Base-by-base conservation (phyloP, 2,888 invertebrate genomes). In the Acutogordius australiensis region DNA sequence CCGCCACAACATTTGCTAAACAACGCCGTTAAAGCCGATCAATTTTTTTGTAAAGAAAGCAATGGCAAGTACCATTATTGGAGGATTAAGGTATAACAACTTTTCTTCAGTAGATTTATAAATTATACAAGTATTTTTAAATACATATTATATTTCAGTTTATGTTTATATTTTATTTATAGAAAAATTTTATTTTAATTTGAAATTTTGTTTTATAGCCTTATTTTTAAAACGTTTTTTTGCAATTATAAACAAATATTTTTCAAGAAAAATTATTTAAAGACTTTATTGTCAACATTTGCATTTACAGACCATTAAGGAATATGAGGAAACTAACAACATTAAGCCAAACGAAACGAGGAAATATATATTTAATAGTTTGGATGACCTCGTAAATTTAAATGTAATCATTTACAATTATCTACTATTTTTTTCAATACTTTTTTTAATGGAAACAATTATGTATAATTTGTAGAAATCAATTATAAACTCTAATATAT, bases 321-420 rank as follows among this genome's bases (percentile, higher is more conserved):
- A 99, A 72, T 88, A 91, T 72, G 94, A 97, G 74, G 80, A 82
- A 18, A 91, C 91, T 75, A 91, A 90, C 58, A 85, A 85, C 64
- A 87, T 90, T 67, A 91, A 91, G 75, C 90, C 91, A 64, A 99
- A 97, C 76, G 97, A 99, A 76, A 94, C 94, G 2, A 76, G 97
- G 68, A 97, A 99, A 73, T 99, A 97, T 73, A 91, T 97, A 67
- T 97, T 99, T 74, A 94, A 94, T 75, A 90, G 90, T 74, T 77
- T 99, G 65, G 97, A 99, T 70, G 97, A 97, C 71, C 94, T 99
- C 71, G 69, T 69, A 57, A 70, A 71, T 66, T 72, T 74, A 64
- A 62, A 63, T 30, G 62, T 58, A n/a, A 13, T 58, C 13, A 37
- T 37, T 60, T 57, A 18, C 13, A 13, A 44, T n/a, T 44, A n/a